Evolutionary conservation across 2,113 vertebrate genomes (phyloP), one percentile per base, ranked within the genome.

Genomic region (Aythya baeri): DNA sequence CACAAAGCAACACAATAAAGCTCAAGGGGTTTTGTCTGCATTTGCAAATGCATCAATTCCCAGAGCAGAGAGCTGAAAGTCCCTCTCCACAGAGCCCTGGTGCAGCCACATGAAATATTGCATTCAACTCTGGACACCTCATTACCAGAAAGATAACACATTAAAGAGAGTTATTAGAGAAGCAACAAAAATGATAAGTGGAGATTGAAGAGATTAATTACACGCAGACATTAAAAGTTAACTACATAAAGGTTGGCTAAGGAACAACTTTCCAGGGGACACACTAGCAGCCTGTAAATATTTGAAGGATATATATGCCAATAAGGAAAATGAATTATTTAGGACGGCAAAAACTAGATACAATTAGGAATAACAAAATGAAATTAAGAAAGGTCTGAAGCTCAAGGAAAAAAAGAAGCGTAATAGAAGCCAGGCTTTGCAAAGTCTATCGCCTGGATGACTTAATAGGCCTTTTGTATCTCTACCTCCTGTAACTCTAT

Each of bases 391-490:
- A 89, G 4, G 4, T 65, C 20, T 93, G 58, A 89, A 63, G 90
- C 18, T 36, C 5, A 14, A 91, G 23, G 23, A 93, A 86, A 92
- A 94, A 68, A 83, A 29, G 7, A 71, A 62, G 31, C 13, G 66
- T 74, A 84, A 90, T 34, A 86, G 70, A 76, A 95, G 55, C 49
- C 77, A 92, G 44, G 86, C 71, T 90, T 96, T 94, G 58, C 91
- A 86, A 89, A 91, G 83, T 75, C 66, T 84, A 85, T 79, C 7
- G 74, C 92, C 77, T 67, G 55, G 76, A 87, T 92, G 59, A 83
- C 93, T 96, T 96, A 96, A 96, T 91, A 95, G 92, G 86, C 76
- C 92, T 96, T 96, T 95, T 94, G 73, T 94, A 89, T 88, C 77
- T 79, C 70, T 93, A 1, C 91, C 93, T 92, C 94, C 98, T 96